These are phyloP conservation scores for Solea solea DNA, from an alignment of 2,113 vertebrate species.

Conservation along the genomic window DNA sequence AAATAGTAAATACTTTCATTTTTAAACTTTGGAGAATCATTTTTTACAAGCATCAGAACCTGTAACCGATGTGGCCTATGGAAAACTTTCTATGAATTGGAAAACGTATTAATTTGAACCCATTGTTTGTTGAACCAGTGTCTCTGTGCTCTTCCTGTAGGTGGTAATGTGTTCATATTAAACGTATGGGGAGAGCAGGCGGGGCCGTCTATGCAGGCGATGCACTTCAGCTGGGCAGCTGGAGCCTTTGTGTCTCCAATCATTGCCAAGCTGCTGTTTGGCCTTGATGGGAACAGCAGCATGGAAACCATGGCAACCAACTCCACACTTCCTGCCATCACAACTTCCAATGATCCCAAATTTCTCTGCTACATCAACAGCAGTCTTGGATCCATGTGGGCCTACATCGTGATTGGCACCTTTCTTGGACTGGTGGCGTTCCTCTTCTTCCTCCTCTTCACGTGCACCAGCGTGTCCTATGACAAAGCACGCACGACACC, in stretches of 20 bases:
- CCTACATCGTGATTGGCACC: slow-evolving; percentile 86
- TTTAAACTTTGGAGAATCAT: too few species aligned
- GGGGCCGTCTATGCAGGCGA: slow-evolving; percentile 92
- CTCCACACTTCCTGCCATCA: neutral
- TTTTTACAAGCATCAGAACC: too few species aligned
- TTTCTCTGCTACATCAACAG: neutral
- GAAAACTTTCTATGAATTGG: too few species aligned
- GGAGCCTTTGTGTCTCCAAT: slow-evolving; percentile 91
- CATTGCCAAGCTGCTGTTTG: slow-evolving; percentile 88
- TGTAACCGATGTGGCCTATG: too few species aligned
- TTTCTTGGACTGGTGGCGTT: slow-evolving; percentile 84
- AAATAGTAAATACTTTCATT: too few species aligned
- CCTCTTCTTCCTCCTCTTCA: slow-evolving; percentile 84
- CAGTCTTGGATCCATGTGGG: slow-evolving; percentile 81
- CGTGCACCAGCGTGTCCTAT: slow-evolving; percentile 46
- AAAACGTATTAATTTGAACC: too few species aligned
- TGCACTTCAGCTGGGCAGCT: slow-evolving; percentile 93
- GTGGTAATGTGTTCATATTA: slow-evolving; percentile 90
- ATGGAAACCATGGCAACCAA: neutral
- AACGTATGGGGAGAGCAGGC: slow-evolving; percentile 85
- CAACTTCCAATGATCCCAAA: neutral
- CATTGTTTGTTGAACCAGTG: neutral
- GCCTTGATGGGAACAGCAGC: slow-evolving; percentile 33
- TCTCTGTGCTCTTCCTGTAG: slow-evolving; percentile 63
- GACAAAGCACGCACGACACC: slow-evolving; percentile 59